Evolutionary conservation across 2,888 invertebrate genomes (phyloP), one percentile per base, ranked within the genome.

Genomic region (Camponotus fellah): DNA sequence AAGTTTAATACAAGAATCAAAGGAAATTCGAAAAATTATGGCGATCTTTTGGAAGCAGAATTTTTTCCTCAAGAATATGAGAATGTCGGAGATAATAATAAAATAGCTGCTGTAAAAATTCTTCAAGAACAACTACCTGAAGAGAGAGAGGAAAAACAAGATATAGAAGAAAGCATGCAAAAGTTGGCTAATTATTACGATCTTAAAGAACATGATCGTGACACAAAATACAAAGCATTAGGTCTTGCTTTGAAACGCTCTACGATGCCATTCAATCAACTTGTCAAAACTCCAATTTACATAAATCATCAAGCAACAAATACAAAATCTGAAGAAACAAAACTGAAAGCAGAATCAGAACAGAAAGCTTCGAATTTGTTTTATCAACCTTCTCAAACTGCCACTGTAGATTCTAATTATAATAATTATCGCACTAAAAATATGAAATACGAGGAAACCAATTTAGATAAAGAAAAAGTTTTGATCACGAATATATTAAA

Each of bases 11-110:
- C 80, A 21, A 81, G 66, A n/a, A 43, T 71, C 0, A 77, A 86
- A 10, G 86, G 84, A 8, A 85, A 88, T 32, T 56, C 76, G 3
- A 84, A 86, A 12, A 79, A 85, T 10, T 85, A 88, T 21, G 84
- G 66, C 0, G 93, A 93, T 69, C 69, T 93, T 0, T 92, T 86
- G 87, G 91, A 93, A 49, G 88, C 87, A 0, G 91, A 92, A 43
- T 72, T 37, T 68, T 8, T 21, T 3, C 34, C 12, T 4, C 53
- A 46, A 40, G 3, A 43, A 10, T 34, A 49, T 40, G 34, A 68
- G 14, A 40, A 56, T 12, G n/a, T 26, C 10, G 40, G 56, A 0
- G 26, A 56, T 56, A 26, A 65, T n/a, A 46, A 65, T 49, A 5
- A 64, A 53, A 21, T 17, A 40, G 12, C 32, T 37, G 8, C 14